Evolutionary conservation across 2,888 invertebrate genomes (phyloP).

Genomic region (Bombylius major): DNA sequence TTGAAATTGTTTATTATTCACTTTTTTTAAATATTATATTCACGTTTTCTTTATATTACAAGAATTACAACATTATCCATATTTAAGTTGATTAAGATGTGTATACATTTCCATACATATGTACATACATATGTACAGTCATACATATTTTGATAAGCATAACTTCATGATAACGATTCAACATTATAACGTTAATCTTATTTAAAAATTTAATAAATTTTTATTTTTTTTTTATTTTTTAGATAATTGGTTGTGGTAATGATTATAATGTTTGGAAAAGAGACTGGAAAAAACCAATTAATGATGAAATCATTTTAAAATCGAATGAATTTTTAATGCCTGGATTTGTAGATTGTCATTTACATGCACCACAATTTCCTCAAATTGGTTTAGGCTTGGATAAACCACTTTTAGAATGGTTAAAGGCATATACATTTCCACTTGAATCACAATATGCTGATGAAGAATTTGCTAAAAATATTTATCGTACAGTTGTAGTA

Average conservation of each 20-base stretch:
- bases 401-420: conserved; percentile 69
- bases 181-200: too few species aligned
- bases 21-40: too few species aligned
- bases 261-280: conserved; percentile 23
- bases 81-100: too few species aligned
- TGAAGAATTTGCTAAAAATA: conserved; percentile 49
- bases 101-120: too few species aligned
- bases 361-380: conserved; percentile 81
- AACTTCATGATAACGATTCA: too few species aligned
- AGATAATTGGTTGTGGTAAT: conserved; percentile 38
- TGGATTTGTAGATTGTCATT: conserved; percentile 80
- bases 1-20: too few species aligned
- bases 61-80: too few species aligned
- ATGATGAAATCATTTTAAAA: conserved; percentile 21
- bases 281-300: background rate
- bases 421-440: conserved; percentile 74
- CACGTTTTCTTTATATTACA: too few species aligned
- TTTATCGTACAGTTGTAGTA: conserved; percentile 72
- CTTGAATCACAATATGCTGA: conserved; percentile 62
- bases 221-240: conserved; percentile 4
- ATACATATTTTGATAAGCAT: too few species aligned
- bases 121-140: too few species aligned
- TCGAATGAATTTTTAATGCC: conserved; percentile 64
- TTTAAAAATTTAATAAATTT: background rate
- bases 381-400: conserved; percentile 76